A percentile compares a stretch with the other conserved stretches of the same genome.
phyloP scores from a whole-genome alignment of 2,888 invertebrate species.

The Latrodectus hesperus region DNA sequence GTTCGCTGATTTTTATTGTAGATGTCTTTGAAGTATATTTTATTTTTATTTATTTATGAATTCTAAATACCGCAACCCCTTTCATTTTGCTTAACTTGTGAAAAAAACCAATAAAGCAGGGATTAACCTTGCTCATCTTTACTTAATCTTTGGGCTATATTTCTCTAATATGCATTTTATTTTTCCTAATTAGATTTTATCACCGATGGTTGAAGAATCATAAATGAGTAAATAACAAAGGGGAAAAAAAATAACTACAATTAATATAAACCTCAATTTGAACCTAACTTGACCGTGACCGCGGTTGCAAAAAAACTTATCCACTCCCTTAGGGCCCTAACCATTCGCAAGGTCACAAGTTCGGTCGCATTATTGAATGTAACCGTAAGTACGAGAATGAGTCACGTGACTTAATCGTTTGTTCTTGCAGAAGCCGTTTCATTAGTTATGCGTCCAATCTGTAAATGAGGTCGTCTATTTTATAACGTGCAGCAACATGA shows the following conservation, averaged over 20 bases:
- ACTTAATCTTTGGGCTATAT: not conserved
- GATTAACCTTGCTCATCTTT: not conserved
- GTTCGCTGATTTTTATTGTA: no score
- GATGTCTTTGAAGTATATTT: no score
- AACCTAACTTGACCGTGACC: not conserved
- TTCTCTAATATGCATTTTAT: no score
- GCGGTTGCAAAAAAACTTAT: not conserved
- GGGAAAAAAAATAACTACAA: no score
- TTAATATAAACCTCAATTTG: not conserved
- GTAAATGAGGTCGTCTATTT: not conserved
- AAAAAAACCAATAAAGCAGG: no score
- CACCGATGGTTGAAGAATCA: no score
- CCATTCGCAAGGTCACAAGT: not conserved
- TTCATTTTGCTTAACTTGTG: no score
- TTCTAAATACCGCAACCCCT: no score
- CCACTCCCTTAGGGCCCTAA: not conserved
- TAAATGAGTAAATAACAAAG: no score
- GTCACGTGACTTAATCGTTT: not conserved
- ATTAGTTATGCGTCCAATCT: not conserved
- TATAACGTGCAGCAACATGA: not conserved
- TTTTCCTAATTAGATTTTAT: no score
- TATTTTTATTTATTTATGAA: no score
- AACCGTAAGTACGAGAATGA: not conserved
- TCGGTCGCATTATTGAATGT: not conserved
- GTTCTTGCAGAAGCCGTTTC: not conserved